Evolutionary conservation across 2,888 invertebrate species (phyloP), one percentile per base, ranked within the genome.

Genomic region (Apotomis betuletana): DNA sequence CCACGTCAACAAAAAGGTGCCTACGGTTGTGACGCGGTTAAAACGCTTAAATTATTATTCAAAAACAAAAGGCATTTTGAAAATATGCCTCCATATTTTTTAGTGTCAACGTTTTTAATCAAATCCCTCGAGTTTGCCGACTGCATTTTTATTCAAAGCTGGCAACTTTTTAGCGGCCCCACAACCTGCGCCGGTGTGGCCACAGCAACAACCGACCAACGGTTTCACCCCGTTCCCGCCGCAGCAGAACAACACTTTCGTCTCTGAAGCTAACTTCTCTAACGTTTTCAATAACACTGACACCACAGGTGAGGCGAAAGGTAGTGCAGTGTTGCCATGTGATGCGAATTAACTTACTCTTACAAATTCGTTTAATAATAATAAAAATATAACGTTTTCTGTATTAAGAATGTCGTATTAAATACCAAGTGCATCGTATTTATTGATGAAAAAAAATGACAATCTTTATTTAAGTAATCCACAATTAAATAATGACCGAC

Each of bases 201-300:
- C 81, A 73, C 84, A 78, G 74, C 84, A 78, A 77, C 82, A 77
- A 77, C 82, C 77, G 76, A 79, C 72, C 67, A 72, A 72, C 59
- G 72, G 72, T 58, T 71, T 71, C 73, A 80, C 81, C 80, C 83
- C 84, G 79, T 84, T 84, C 81, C 83, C 87, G 74, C 78, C 83
- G 70, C 90, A 80, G 85, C 87, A 74, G 77, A 85, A 85, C 88
- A 88, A 87, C 89, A 82, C 94, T 82, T 97, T 97, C 94, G 97
- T 97, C 87, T 96, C 97, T 85, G 97, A 97, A 89, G 97, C 96
- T 92, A 96, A 96, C 94, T 97, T 97, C 94, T 96, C 96, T 85
- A 96, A 97, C 83, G 97, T 97, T 81, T 98, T 98, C 93, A 97
- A 97, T 90, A 95, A 95, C 91, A 92, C 95, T 84, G 96, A 96